These are phyloP conservation scores for Pachyseris speciosa DNA, from an alignment of 64 coral and sea anemone genomes.

Conservation along the genomic window DNA sequence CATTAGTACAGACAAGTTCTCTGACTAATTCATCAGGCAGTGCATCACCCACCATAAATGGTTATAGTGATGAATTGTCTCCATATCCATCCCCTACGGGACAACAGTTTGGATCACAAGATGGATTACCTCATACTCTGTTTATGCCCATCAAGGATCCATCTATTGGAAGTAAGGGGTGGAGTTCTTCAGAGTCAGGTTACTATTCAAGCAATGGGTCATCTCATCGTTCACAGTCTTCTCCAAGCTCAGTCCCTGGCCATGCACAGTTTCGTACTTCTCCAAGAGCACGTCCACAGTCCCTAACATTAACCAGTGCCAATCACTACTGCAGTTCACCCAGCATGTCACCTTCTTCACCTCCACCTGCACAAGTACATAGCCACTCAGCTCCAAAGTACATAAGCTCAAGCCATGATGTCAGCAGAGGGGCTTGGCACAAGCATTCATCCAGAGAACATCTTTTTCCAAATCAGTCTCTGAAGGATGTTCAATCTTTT, in stretches of 20 bases:
- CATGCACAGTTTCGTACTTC: slow-evolving; percentile 47
- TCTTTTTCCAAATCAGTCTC: slow-evolving; percentile 31
- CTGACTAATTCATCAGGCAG: slow-evolving; percentile 71
- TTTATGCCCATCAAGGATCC: slow-evolving; percentile 89
- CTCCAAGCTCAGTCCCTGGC: slow-evolving; percentile 70
- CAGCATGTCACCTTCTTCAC: slow-evolving; percentile 92
- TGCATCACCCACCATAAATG: slow-evolving; percentile 85
- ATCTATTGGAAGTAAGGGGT: slow-evolving; percentile 48
- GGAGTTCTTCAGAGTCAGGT: slow-evolving; percentile 91
- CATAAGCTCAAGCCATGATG: neutral
- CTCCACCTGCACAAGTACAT: slow-evolving; percentile 60
- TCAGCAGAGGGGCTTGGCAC: slow-evolving; percentile 11
- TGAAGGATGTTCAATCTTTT: slow-evolving; percentile 24
- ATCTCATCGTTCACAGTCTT: slow-evolving; percentile 60
- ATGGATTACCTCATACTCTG: slow-evolving; percentile 57
- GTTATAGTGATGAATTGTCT: slow-evolving; percentile 88
- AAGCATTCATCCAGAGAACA: slow-evolving; percentile 17
- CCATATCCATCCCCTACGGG: slow-evolving; percentile 92
- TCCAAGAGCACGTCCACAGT: slow-evolving; percentile 62
- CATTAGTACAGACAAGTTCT: slow-evolving; percentile 39
- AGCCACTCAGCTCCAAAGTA: slow-evolving; percentile 37
- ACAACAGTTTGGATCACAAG: slow-evolving; percentile 74
- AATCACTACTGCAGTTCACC: slow-evolving; percentile 83
- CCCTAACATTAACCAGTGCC: slow-evolving; percentile 53
- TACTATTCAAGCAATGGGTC: slow-evolving; percentile 87